Evolutionary conservation across 2,113 vertebrate species (phyloP), one percentile per base, ranked within the genome.

Genomic region (Bostrychus sinensis): DNA sequence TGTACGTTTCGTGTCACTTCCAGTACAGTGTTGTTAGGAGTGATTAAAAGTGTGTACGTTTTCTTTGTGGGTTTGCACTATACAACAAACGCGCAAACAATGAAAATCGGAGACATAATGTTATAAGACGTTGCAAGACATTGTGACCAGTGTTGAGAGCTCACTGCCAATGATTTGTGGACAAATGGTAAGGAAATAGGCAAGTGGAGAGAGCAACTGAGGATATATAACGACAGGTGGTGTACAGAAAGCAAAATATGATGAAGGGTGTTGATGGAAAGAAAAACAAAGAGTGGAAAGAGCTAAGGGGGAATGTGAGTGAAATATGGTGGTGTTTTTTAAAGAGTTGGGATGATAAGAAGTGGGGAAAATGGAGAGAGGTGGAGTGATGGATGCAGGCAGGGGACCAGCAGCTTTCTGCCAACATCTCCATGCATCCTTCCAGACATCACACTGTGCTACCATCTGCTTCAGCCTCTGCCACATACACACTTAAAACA

Each of bases 351-450:
- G 51, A 51, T 16, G 80, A 54, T 70, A 66, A 65, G 70, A 78
- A 65, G 64, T 55, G 16, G 22, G 66, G 41, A 67, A 71, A 72
- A 81, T 46, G 57, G 66, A 70, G 73, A 80, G 74, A 62, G 66
- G 82, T 77, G 77, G 79, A 82, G 78, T 85, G 88, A 88, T 86
- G 84, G 88, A 88, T 84, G 82, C 82, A 85, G 85, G 86, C 88
- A 71, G 82, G 78, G 80, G 75, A 87, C 81, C 83, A 87, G 86
- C 75, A 84, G 80, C 75, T 80, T 82, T 80, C 80, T 89, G 88
- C 88, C 88, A 90, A 81, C 85, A 81, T 88, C 83, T 83, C 85
- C 83, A 81, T 86, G 83, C 85, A 86, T 84, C 88, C 88, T 81
- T 83, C 82, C 88, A 88, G 88, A 89, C 86, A 77, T 80, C 88